Evolutionary conservation across 2,113 vertebrate species (phyloP), one percentile per base, ranked within the genome.

Genomic region (Cheirogaleus medius): DNA sequence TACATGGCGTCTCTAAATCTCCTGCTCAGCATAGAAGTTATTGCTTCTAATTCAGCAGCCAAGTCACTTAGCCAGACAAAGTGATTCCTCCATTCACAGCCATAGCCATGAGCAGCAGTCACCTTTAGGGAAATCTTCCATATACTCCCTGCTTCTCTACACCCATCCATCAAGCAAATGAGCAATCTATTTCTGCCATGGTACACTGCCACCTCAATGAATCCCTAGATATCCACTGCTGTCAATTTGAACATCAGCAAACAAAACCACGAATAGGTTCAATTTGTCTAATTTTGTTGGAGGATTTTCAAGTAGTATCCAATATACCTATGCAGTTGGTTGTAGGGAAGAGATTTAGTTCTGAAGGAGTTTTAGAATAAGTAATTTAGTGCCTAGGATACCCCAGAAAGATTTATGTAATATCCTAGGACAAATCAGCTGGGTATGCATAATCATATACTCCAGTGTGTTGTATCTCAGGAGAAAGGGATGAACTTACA

Each of bases 111-210:
- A 56, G 77, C 77, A 78, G 66, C 77, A 92, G 52, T 32, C 32
- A 96, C 87, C 91, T 96, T 92, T 81, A 56, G 95, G 95, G 81
- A 97, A 97, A 96, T 94, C 85, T 97, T 95, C 87, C 54, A 88
- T 82, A 90, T 58, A 58, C 90, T 94, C 58, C 84, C 90, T 86
- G 69, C 81, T 96, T 95, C 95, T 90, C 71, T 63, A 21, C 91
- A 77, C 64, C 66, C 54, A 96, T 97, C 92, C 94, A 95, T 96
- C 97, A 97, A 86, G 87, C 90, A 96, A 96, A 97, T 92, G 90
- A 97, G 66, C 92, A 92, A 92, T 96, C 78, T 94, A 49, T 94
- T 97, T 94, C 66, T 95, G 92, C 73, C 66, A n/a, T 69, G 92
- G 87, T 66, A 44, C 54, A 73, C 39, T 90, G 94, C 78, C 77